Evolutionary conservation across 1,140 invertebrate species (phyloP).

Genomic region (Drosophila cardini): DNA sequence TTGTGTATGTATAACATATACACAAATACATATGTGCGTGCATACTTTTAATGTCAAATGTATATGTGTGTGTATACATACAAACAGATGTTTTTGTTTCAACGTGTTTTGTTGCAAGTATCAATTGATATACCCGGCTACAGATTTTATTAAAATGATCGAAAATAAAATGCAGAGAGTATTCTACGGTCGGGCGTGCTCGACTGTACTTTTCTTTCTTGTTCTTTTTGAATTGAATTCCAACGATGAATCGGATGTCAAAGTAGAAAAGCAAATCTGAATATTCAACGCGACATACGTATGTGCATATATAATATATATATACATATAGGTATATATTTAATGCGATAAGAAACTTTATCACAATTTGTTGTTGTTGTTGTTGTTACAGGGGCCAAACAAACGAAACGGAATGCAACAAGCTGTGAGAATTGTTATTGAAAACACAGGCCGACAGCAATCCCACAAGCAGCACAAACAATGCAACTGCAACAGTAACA

Average conservation of each 20-base stretch:
- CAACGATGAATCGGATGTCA: constrained; percentile 31
- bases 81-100: no score
- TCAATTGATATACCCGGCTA: no score
- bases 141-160: no score
- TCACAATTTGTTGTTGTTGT: constrained; percentile 6
- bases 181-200: no score
- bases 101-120: no score
- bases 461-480: constrained; percentile 23
- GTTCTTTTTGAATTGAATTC: constrained; percentile 43
- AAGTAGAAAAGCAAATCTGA: constrained; percentile 45
- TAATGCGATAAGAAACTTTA: constrained; percentile 36
- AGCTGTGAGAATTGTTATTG: constrained; percentile 53
- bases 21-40: no score
- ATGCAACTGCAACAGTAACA: constrained; percentile 1
- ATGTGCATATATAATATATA: constrained; percentile 1
- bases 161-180: no score
- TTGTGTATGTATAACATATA: no score
- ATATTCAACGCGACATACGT: constrained; percentile 41
- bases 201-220: no score
- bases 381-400: constrained; percentile 1
- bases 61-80: no score
- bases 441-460: constrained; percentile 29
- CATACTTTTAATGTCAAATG: no score
- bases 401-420: constrained; percentile 33
- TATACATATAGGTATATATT: constrained; percentile 22